Conservation (phyloP, 2,888 invertebrate genomes). For the Omphaloscelis lunosa region DNA sequence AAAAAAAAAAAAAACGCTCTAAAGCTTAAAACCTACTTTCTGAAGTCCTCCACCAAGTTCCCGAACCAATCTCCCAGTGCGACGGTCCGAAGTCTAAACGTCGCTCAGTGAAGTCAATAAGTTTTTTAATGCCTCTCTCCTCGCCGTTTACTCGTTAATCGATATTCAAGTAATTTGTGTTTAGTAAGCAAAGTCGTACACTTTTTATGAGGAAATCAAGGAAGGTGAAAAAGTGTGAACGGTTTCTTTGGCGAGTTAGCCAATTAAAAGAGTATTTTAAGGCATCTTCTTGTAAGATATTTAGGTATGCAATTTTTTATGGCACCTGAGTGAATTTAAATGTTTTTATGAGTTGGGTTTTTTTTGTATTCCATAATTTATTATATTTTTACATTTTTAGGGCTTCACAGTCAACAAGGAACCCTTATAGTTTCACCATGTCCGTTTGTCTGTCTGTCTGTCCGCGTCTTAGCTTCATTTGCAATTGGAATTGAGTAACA, state of each 20-base stretch:
- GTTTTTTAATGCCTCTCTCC: conserved; percentile 50
- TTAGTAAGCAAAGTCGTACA: conserved; percentile 39
- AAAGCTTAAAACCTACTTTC: conserved; percentile 20
- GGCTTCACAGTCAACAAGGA: no score
- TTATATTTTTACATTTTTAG: not conserved
- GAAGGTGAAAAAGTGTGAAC: conserved; percentile 31
- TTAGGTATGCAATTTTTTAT: not conserved
- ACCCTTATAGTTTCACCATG: no score
- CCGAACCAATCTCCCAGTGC: conserved; percentile 28
- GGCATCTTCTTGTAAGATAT: not conserved
- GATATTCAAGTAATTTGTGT: conserved; percentile 55
- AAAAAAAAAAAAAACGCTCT: conserved; percentile 3
- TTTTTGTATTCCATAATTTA: not conserved
- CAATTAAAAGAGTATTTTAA: conserved; percentile 4
- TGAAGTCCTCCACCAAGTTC: conserved; percentile 19
- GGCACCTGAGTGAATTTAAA: not conserved
- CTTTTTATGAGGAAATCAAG: conserved; percentile 30
- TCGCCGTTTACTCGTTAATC: conserved; percentile 49
- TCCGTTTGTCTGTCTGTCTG: no score
- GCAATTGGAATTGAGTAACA: no score
- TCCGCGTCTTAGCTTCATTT: no score
- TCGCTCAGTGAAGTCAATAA: conserved; percentile 53
- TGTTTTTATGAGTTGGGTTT: not conserved
- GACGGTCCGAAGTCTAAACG: conserved; percentile 35
- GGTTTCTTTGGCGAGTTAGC: conserved; percentile 14